A percentile compares a stretch with the other conserved stretches of the same genome.
phyloP scores from a whole-genome alignment of 2,888 invertebrate genomes.

The Dioctria rufipes region DNA sequence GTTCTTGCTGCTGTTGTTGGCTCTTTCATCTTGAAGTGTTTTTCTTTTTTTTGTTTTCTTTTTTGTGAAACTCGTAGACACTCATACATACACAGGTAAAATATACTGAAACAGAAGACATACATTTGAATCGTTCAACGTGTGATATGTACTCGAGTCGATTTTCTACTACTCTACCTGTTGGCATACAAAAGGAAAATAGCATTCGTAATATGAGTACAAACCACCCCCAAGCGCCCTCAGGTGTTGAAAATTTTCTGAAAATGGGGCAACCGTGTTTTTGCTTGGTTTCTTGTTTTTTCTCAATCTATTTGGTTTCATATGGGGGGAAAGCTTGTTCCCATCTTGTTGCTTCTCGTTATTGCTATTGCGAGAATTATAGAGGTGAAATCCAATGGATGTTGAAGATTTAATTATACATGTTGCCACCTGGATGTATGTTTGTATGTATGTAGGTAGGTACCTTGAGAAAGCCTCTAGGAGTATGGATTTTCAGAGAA shows the following conservation, averaged over 20 bases:
- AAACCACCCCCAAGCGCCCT: not conserved
- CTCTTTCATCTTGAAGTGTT: not conserved
- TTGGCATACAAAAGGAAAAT: not conserved
- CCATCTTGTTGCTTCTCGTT: not conserved
- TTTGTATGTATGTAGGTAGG: too few species aligned
- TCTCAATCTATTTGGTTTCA: not conserved
- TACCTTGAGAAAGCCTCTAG: too few species aligned
- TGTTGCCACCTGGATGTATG: not conserved
- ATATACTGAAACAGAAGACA: constrained; percentile 5
- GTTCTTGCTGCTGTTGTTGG: not conserved
- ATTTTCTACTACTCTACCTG: not conserved
- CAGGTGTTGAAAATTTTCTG: constrained; percentile 16
- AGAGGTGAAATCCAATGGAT: not conserved
- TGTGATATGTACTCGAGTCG: not conserved
- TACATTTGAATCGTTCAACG: not conserved
- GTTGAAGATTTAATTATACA: constrained; percentile 15
- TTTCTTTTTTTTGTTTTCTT: too few species aligned
- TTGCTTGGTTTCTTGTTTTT: not conserved
- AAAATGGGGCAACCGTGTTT: constrained; percentile 18
- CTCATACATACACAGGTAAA: not conserved
- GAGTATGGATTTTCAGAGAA: too few species aligned
- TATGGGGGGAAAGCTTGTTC: not conserved
- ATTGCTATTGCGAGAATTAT: not conserved
- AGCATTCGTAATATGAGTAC: constrained; percentile 7
- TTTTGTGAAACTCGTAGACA: too few species aligned